phyloP scores from a whole-genome alignment of 2,888 invertebrate species.

The Tetragnatha montana region DNA sequence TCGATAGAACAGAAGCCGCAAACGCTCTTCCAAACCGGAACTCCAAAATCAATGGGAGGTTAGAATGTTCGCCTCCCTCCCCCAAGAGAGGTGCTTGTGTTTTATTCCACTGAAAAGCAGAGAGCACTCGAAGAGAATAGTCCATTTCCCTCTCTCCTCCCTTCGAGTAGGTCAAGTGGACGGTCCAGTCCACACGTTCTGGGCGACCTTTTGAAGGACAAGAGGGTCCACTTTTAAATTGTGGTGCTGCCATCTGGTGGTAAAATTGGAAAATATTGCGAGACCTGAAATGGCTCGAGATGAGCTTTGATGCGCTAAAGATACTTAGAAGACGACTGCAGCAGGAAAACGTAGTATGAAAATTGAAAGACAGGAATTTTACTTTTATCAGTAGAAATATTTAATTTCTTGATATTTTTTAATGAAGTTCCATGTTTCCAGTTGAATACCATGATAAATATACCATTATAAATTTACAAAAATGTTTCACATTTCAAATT shows the following conservation, averaged over 20 bases:
- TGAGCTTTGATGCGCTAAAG: too few relatives aligned
- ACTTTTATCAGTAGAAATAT: too few relatives aligned
- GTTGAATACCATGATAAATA: too few relatives aligned
- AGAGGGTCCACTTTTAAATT: background rate
- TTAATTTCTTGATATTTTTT: too few relatives aligned
- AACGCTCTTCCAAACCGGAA: background rate
- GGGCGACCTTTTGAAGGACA: conserved; percentile 61
- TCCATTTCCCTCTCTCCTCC: conserved; percentile 11
- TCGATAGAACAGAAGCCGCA: conserved; percentile 6
- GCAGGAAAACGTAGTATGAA: too few relatives aligned
- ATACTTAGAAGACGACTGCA: too few relatives aligned
- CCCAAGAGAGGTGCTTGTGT: conserved; percentile 20
- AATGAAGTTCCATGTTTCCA: too few relatives aligned
- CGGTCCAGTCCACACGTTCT: conserved; percentile 14
- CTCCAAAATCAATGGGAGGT: background rate
- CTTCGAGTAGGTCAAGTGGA: conserved; percentile 53
- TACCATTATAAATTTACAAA: too few relatives aligned
- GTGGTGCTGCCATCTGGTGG: conserved; percentile 43
- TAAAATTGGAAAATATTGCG: background rate
- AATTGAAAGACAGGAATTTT: too few relatives aligned
- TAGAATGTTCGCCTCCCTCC: background rate
- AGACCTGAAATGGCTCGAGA: background rate
- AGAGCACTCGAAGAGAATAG: conserved; percentile 15
- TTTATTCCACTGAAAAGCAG: conserved; percentile 2
- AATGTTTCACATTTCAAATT: too few relatives aligned